These are phyloP conservation scores for Oligia fasciuncula DNA, from an alignment of 2,888 invertebrate species.

Conservation along the genomic window DNA sequence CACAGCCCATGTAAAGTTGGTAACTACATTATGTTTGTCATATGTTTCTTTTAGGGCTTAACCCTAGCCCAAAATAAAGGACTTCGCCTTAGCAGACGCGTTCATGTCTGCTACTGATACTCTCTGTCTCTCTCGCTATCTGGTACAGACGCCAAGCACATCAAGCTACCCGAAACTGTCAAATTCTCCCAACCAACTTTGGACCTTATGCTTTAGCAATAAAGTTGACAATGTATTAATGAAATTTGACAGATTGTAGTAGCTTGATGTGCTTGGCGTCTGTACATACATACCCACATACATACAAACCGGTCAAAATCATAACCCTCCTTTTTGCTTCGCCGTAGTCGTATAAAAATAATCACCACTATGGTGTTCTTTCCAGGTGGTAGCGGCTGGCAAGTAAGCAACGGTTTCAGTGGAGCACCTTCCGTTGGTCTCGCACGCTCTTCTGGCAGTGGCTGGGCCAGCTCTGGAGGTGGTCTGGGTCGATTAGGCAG, in stretches of 20 bases:
- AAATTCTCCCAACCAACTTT: no score
- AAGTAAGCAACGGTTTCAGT: slow-evolving; percentile 61
- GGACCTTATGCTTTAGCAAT: no score
- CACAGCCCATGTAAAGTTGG: neutral
- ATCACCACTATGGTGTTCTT: neutral
- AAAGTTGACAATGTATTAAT: no score
- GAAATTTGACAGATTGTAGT: no score
- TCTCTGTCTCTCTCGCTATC: neutral
- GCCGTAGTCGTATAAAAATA: no score
- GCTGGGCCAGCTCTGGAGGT: slow-evolving; percentile 56
- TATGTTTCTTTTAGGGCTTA: neutral
- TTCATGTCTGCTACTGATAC: neutral
- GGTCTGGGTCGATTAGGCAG: slow-evolving; percentile 34
- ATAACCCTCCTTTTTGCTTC: no score
- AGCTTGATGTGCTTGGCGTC: no score
- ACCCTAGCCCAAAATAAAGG: neutral
- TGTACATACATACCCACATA: no score
- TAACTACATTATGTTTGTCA: neutral
- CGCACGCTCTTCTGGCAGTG: slow-evolving; percentile 54
- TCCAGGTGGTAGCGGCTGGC: slow-evolving; percentile 71
- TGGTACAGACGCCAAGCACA: no score
- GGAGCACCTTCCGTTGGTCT: slow-evolving; percentile 48
- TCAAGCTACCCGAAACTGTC: no score
- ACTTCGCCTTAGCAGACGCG: neutral
- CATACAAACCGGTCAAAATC: no score